Conservation (phyloP, 1,140 invertebrate genomes). For the Cydia amplana region DNA sequence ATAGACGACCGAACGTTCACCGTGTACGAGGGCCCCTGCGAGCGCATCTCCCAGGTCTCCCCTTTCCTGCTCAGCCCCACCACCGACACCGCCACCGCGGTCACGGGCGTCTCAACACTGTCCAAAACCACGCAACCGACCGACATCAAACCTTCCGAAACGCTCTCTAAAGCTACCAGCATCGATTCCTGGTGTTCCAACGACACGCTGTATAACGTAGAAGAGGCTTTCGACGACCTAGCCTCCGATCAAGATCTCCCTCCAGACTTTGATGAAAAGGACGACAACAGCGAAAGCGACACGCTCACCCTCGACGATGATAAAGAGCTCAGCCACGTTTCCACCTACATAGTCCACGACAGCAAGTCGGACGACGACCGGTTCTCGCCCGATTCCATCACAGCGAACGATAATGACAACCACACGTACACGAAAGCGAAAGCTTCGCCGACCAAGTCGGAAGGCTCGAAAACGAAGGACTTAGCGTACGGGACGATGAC, state of each 20-base stretch:
- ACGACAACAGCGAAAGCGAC: conserved; percentile 67
- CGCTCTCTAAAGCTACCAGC: conserved; percentile 80
- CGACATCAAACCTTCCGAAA: conserved; percentile 73
- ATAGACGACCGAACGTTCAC: conserved; percentile 64
- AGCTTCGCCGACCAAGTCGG: conserved; percentile 61
- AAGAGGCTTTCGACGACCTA: conserved; percentile 79
- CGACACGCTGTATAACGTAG: conserved; percentile 81
- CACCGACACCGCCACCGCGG: conserved; percentile 64
- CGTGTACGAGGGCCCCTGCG: conserved; percentile 63
- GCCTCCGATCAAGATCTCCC: conserved; percentile 66
- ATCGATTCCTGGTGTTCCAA: conserved; percentile 83
- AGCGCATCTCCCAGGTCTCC: conserved; percentile 70
- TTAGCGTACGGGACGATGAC: conserved; percentile 71
- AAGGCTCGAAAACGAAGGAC: conserved; percentile 65
- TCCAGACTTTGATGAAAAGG: conserved; percentile 51
- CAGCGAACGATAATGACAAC: conserved; percentile 57
- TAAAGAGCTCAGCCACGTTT: conserved; percentile 65
- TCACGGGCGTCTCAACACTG: conserved; percentile 65
- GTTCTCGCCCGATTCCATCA: conserved; percentile 71
- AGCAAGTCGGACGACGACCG: conserved; percentile 70
- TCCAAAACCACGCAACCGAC: conserved; percentile 72
- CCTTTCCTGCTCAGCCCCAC: conserved; percentile 69
- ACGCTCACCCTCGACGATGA: conserved; percentile 69
- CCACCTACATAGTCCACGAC: conserved; percentile 72
- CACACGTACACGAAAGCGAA: conserved; percentile 70